Evolutionary conservation across 2,797 vertebrate species (phyloP), one percentile per base, ranked within the genome.

Genomic region (Danio albolineatus): DNA sequence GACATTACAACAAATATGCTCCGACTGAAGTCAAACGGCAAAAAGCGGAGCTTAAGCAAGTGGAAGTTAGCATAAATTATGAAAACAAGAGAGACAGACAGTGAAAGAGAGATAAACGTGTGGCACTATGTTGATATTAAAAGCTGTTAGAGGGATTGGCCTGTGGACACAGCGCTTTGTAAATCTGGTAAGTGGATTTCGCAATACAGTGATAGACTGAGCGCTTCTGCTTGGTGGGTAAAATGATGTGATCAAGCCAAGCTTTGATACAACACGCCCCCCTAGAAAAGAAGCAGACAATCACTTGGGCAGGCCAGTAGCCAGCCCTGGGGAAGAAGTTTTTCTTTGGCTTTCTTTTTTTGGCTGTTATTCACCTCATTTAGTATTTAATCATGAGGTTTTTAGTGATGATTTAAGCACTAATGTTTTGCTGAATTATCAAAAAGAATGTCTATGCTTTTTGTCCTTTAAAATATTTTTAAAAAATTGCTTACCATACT

Each of bases 171-270:
- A 48, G 10, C 9, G 46, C 53, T 62, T 69, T 59, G 65, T 70
- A 64, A 82, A 79, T 79, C 80, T 28, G 7, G 43, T 82, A 79
- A 82, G 74, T 81, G 74, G 69, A 81, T 84, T 82, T 72, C 60
- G 41, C 38, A 61, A 64, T 78, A 67, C 56, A 78, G 65, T 82
- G 79, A 83, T 66, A 67, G 82, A 56, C 62, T 43, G 70, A 28
- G 41, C 46, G 16, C 57, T 82, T 75, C 74, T 77, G 80, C 77
- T 60, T 72, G 61, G 10, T 60, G 41, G 54, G 51, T 67, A 56
- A 77, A 61, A 78, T 74, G 54, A 69, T 74, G 48, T 53, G 73
- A 80, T 75, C 60, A 78, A 59, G 56, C 62, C 62, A 60, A 73
- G 48, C 54, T 69, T 69, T 9, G 21, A 65, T 57, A 76, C 48